Conservation (phyloP, 1,140 invertebrate genomes). For the Dreissena polymorpha region DNA sequence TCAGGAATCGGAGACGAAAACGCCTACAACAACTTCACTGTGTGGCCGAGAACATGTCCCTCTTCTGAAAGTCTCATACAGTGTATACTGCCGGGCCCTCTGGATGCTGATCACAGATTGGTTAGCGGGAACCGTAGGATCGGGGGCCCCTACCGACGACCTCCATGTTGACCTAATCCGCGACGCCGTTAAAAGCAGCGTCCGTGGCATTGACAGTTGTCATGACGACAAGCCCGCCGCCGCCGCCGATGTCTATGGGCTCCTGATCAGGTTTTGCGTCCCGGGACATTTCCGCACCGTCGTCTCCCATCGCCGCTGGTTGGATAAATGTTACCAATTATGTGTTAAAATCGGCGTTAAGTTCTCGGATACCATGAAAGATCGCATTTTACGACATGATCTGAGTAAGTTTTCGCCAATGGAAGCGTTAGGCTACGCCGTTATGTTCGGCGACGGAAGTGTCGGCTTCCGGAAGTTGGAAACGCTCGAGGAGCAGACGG, state of each 20-base stretch:
- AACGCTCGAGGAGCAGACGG: conserved; percentile 28
- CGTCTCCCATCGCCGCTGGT: conserved; percentile 41
- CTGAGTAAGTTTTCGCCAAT: conserved; percentile 45
- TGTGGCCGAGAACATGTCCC: neutral
- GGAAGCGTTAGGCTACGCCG: conserved; percentile 46
- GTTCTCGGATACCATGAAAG: conserved; percentile 43
- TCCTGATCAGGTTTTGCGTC: conserved; percentile 4
- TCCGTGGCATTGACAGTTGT: neutral
- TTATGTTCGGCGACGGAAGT: conserved; percentile 44
- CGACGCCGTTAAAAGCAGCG: neutral
- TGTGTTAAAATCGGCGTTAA: conserved; percentile 17
- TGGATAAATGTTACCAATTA: conserved; percentile 17
- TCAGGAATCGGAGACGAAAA: too few species aligned
- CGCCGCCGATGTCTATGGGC: neutral
- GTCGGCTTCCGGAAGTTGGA: conserved; percentile 22
- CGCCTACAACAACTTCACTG: too few species aligned
- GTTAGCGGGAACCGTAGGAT: conserved; percentile 39
- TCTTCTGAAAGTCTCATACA: conserved; percentile 18
- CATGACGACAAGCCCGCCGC: neutral
- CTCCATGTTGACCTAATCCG: conserved; percentile 3
- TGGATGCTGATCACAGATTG: conserved; percentile 5
- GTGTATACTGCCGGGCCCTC: neutral
- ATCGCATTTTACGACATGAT: conserved; percentile 25
- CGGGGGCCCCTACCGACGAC: conserved; percentile 15
- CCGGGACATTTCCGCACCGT: conserved; percentile 18